phyloP scores from a whole-genome alignment of 2,888 invertebrate species.

The Lasioglossum oenotherae region DNA sequence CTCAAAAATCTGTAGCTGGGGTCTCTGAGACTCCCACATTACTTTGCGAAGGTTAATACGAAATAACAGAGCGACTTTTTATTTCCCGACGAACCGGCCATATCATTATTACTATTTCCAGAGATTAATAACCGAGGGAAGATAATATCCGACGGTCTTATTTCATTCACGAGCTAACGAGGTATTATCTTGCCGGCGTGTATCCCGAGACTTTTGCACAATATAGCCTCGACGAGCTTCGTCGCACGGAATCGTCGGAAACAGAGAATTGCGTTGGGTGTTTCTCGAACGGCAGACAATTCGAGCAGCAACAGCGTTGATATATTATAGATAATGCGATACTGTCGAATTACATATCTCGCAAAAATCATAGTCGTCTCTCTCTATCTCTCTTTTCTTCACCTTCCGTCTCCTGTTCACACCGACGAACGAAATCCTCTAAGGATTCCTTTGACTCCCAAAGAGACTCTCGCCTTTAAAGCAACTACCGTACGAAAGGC shows the following conservation, averaged over 20 bases:
- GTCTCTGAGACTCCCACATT: no score
- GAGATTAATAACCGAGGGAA: background rate
- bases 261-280: background rate
- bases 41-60: background rate
- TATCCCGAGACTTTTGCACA: background rate
- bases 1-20: no score
- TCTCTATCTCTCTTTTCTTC: background rate
- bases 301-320: background rate
- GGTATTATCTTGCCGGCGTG: background rate
- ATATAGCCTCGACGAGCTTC: background rate
- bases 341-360: background rate
- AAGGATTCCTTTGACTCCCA: background rate
- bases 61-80: background rate
- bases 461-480: slow-evolving; percentile 23
- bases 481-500: background rate
- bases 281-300: background rate
- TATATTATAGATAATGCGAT: background rate
- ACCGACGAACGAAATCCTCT: background rate
- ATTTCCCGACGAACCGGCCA: background rate
- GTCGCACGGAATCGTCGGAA: background rate
- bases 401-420: background rate
- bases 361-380: background rate
- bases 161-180: background rate
- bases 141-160: background rate
- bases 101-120: background rate